Base-by-base conservation (phyloP, 2,797 vertebrate genomes). In the Darevskia nairensis region DNA sequence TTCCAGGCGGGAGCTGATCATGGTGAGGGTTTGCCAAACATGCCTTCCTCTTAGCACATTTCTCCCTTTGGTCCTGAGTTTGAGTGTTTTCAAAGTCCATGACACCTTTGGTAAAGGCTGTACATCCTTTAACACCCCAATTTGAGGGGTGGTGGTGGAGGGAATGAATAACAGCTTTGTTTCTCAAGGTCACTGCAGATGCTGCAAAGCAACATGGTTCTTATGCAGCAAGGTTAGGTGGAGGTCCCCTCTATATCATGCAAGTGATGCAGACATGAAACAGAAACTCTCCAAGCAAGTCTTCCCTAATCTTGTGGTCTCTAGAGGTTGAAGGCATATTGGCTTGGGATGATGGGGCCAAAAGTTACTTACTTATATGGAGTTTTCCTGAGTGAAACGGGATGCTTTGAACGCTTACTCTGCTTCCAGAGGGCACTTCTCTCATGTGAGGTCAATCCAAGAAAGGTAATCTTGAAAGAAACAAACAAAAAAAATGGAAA, bases 381-480 rank as follows among this genome's bases (percentile, higher is more conserved):
- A 88, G 98, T 99, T 94, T 97, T 98, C 93, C 97, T 96, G 82
- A 99, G 96, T 9, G 98, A 98, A 93, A 96, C 82, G 0, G 97
- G 72, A 74, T 98, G 98, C 81, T 97, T 96, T 13, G 96, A 96
- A 87, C 96, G 98, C 88, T 94, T 97, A 91, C 97, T 98, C 88
- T 98, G 97, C 32, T 95, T 94, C 25, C 94, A 90, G 87, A 99
- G 96, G 92, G 87, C 98, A 32, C 92, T 92, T 90, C 97, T 97
- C 94, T 99, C 99, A 46, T 98, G 96, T 0, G 98, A 97, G 13
- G 98, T 99, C 94, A 99, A 95, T 32, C 98, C 99, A 80, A 98
- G 96, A 93, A 98, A 98, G 0, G 95, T 95, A 93, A 98, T 97
- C 98, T 99, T 95, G 50, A 50, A 86, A 84, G 77, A 74, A 55